Percentiles rank a stretch among this genome's conserved stretches.
Conservation (phyloP, 2,888 invertebrate genomes). For the Watsonalla cultraria region DNA sequence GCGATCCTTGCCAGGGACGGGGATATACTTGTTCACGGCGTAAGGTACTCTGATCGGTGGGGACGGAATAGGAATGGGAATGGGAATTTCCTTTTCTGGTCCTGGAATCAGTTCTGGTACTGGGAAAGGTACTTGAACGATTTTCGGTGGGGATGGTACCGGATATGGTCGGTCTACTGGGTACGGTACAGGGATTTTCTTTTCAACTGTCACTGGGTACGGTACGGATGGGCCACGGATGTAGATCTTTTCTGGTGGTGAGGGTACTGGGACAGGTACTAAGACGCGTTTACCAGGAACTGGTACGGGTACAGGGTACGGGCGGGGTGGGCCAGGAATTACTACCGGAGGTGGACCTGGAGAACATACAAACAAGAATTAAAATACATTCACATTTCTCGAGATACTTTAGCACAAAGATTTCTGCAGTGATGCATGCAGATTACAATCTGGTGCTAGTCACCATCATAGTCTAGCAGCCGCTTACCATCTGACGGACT, state of each 20-base stretch:
- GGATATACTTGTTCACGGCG: conserved; percentile 43
- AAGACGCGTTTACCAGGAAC: conserved; percentile 47
- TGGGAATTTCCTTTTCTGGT: conserved; percentile 26
- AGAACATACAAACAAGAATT: conserved; percentile 3
- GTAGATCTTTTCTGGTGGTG: conserved; percentile 38
- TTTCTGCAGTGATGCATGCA: too few species aligned
- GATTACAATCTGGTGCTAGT: too few species aligned
- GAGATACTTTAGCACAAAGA: neutral
- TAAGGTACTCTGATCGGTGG: conserved; percentile 40
- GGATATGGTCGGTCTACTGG: conserved; percentile 38
- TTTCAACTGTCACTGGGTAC: conserved; percentile 30
- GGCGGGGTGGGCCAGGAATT: conserved; percentile 58
- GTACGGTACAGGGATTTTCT: conserved; percentile 26
- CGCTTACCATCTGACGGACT: too few species aligned
- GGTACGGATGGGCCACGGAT: conserved; percentile 29
- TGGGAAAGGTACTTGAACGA: conserved; percentile 29
- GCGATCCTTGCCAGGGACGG: conserved; percentile 43
- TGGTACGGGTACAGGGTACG: conserved; percentile 58
- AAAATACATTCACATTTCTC: conserved; percentile 2
- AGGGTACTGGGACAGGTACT: conserved; percentile 41
- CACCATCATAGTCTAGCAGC: too few species aligned
- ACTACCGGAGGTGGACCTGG: conserved; percentile 53
- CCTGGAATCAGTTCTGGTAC: conserved; percentile 32
- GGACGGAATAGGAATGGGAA: conserved; percentile 42
- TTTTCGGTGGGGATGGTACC: conserved; percentile 37